Evolutionary conservation across 1,140 invertebrate species (phyloP), one percentile per base, ranked within the genome.

Genomic region (Paraescarpia echinospica): DNA sequence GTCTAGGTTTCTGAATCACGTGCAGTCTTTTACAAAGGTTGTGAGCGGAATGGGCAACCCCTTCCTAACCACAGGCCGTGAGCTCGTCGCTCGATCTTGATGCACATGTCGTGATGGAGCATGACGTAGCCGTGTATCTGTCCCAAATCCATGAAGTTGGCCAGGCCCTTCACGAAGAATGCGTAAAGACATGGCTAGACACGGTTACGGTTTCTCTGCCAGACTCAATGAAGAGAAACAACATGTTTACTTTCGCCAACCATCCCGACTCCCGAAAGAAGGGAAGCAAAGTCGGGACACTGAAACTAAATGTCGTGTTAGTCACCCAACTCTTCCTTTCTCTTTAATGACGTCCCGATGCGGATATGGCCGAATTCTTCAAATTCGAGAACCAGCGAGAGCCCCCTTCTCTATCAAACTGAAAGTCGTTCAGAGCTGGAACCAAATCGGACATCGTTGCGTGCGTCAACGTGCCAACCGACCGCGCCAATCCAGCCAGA

Each of bases 321-420:
- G 91, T 33, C 93, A 41, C 41, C 4, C 41, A 41, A 41, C 41
- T 41, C 4, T 41, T 41, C 41, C 41, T 41, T 41, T 41, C 51
- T 35, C 31, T 33, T n/a, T 59, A 89, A 89, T 27, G 1, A 18
- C 31, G n/a, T 8, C 91, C 91, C 2, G 91, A 91, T 9, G 33
- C 91, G 27, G n/a, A n/a, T n/a, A n/a, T n/a, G n/a, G n/a, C n/a
- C n/a, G 91, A 91, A 91, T 33, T 91, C 5, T 35, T 91, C 35
- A 33, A 33, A 91, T n/a, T 41, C 35, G 91, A 91, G 88, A 92
- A 89, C 34, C 51, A 89, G 4, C 34, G 48, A 27, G 92, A 89
- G 89, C 92, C 48, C 34, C 88, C 92, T 89, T 6, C 51, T 33
- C 92, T 89, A 92, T 89, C 33, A 89, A 59, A 92, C 89, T 33